Evolutionary conservation across 2,797 vertebrate genomes (phyloP).

Genomic region (Melanotaenia pygmaea): DNA sequence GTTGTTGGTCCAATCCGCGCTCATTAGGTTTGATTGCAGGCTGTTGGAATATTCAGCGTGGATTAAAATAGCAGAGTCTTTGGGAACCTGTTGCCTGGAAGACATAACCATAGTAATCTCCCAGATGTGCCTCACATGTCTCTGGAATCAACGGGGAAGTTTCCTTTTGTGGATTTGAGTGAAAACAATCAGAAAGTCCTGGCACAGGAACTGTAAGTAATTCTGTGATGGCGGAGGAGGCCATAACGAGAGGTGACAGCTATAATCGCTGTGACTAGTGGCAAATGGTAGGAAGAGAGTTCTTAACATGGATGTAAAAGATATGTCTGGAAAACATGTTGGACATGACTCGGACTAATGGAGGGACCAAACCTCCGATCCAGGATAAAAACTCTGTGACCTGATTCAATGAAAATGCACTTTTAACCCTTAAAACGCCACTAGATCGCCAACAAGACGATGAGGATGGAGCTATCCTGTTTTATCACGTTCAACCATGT

Average conservation of each 20-base stretch:
- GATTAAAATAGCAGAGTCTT: slow-evolving; percentile 77
- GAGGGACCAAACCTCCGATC: slow-evolving; percentile 5
- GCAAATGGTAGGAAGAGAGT: slow-evolving; percentile 57
- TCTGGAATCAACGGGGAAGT: slow-evolving; percentile 63
- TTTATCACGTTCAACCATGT: no score
- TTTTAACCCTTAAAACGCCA: no score
- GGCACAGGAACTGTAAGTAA: slow-evolving; percentile 60
- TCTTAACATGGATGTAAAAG: slow-evolving; percentile 56
- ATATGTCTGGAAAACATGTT: slow-evolving; percentile 53
- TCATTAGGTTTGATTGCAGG: slow-evolving; percentile 72
- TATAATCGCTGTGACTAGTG: slow-evolving; percentile 64
- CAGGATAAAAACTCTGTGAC: slow-evolving; percentile 13
- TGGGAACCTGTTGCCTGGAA: slow-evolving; percentile 55
- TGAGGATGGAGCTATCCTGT: no score
- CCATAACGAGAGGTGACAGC: slow-evolving; percentile 70
- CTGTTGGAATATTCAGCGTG: slow-evolving; percentile 67
- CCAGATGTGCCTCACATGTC: slow-evolving; percentile 78
- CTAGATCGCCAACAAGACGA: no score
- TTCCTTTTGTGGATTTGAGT: slow-evolving; percentile 65
- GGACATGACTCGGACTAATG: slow-evolving; percentile 34
- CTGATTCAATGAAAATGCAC: slow-evolving; percentile 7
- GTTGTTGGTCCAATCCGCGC: slow-evolving; percentile 65
- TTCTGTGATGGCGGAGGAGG: slow-evolving; percentile 69
- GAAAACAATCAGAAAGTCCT: slow-evolving; percentile 74
- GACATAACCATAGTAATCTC: slow-evolving; percentile 66